These are phyloP conservation scores for Rhopalosiphum padi DNA, from an alignment of 1,140 invertebrate species.

Conservation along the genomic window DNA sequence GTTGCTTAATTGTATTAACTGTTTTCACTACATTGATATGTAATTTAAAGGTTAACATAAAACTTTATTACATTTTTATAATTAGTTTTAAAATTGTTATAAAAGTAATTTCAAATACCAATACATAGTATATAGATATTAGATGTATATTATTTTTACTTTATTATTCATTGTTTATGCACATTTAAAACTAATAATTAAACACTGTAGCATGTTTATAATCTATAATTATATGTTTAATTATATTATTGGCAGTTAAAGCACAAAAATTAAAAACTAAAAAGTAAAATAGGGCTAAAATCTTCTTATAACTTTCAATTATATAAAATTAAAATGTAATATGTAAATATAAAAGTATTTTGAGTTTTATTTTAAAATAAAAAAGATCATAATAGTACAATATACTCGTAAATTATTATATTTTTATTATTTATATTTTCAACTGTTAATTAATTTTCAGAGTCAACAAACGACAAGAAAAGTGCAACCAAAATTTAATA, in stretches of 20 bases:
- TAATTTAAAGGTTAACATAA: slow-evolving; percentile 9
- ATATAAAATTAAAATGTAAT: not conserved
- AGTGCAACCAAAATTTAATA: not conserved
- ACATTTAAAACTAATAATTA: not conserved
- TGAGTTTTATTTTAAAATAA: not conserved
- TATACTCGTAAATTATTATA: too few relatives aligned
- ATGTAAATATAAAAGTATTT: not conserved
- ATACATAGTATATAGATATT: not conserved
- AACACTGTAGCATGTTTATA: not conserved
- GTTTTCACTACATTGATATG: not conserved
- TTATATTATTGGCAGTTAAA: not conserved
- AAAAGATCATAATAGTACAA: not conserved
- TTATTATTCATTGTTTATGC: not conserved
- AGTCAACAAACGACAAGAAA: not conserved
- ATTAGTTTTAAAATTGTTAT: not conserved
- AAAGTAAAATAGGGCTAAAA: not conserved
- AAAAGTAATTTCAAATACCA: not conserved
- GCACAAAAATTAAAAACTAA: not conserved
- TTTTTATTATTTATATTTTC: not conserved
- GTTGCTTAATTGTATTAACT: not conserved
- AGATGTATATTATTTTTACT: not conserved
- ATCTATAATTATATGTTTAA: not conserved
- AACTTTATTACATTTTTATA: not conserved
- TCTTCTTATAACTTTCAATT: not conserved
- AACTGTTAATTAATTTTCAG: not conserved